Evolutionary conservation across 2,888 invertebrate genomes (phyloP).

Genomic region (Tinea semifulvella): DNA sequence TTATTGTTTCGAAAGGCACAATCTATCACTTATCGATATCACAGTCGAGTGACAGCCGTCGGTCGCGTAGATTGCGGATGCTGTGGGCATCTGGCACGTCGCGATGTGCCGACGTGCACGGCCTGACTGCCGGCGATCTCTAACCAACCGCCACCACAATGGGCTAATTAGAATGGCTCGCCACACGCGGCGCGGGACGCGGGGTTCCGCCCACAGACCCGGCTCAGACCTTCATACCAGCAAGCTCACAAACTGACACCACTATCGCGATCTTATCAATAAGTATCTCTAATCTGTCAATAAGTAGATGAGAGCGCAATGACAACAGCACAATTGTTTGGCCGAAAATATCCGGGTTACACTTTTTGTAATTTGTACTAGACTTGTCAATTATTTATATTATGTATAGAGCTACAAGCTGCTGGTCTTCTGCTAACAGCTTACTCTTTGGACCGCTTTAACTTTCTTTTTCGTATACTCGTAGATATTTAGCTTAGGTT

Average conservation of each 20-base stretch:
- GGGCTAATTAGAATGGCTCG: slow-evolving; percentile 64
- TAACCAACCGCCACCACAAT: slow-evolving; percentile 59
- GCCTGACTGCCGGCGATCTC: slow-evolving; percentile 52
- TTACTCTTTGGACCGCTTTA: too few relatives aligned
- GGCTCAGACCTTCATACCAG: neutral
- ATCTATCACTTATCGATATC: slow-evolving; percentile 57
- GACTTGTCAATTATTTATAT: too few relatives aligned
- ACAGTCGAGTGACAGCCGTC: slow-evolving; percentile 15
- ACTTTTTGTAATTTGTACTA: too few relatives aligned
- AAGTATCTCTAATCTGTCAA: slow-evolving; percentile 25
- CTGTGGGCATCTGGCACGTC: slow-evolving; percentile 31
- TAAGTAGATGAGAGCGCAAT: neutral
- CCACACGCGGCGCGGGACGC: slow-evolving; percentile 6
- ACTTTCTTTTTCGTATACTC: too few relatives aligned
- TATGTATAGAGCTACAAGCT: too few relatives aligned
- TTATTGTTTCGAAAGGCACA: slow-evolving; percentile 28
- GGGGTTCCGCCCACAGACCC: slow-evolving; percentile 12
- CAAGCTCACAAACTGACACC: slow-evolving; percentile 2
- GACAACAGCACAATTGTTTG: neutral
- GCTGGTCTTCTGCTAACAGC: too few relatives aligned
- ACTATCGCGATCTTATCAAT: slow-evolving; percentile 38
- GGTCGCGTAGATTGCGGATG: slow-evolving; percentile 35
- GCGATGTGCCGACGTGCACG: slow-evolving; percentile 36
- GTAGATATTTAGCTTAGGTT: too few relatives aligned
- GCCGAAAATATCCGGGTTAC: too few relatives aligned